Evolutionary conservation across 30 jellyfish, hydroid and myxozoan genomes (phyloP), one percentile per base, ranked within the genome.

Genomic region (Aurelia sp.): DNA sequence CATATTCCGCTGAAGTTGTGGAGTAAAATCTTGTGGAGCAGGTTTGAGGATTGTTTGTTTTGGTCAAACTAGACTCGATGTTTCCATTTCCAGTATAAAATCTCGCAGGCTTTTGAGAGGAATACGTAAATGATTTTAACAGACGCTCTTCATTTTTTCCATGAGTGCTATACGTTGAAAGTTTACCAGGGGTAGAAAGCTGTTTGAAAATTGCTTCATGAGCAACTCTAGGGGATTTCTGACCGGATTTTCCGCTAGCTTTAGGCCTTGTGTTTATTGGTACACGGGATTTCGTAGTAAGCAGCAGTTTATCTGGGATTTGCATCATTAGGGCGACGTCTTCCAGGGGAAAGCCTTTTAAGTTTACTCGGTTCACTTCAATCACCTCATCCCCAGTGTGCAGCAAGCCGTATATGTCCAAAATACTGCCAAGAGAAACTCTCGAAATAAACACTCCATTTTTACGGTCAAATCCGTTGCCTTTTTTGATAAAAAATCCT

Each of bases 311-410:
- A 53, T 93, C 94, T 13, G 98, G 95, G 38, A 78, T 85, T 66
- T 93, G 98, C 97, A 93, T 82, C 96, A 93, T 93, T 41, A 81
- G 19, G 6, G 96, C 98, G 11, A 93, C 97, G 30, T 93, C 97
- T 77, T 93, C 97, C 73, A 93, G 91, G 47, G 97, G 86, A 57
- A 76, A 82, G 3, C 94, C 96, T 16, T 74, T 69, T 17, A 88
- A 59, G 67, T 93, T 79, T 15, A 82, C 93, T 61, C 86, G 76
- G 70, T 95, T 95, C 3, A 95, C 92, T 51, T 88, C 90, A 59
- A 90, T 69, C 13, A 95, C 96, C 62, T 95, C 98, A 76, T 95
- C 99, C 6, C 98, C 99, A 53, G 97, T 69, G 67, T 95, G 97
- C 85, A 95, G 73, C 71, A 89, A 63, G 38, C 92, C 91, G 86